Base-by-base conservation (phyloP, 2,113 vertebrate genomes). In the Mastomys natalensis region DNA sequence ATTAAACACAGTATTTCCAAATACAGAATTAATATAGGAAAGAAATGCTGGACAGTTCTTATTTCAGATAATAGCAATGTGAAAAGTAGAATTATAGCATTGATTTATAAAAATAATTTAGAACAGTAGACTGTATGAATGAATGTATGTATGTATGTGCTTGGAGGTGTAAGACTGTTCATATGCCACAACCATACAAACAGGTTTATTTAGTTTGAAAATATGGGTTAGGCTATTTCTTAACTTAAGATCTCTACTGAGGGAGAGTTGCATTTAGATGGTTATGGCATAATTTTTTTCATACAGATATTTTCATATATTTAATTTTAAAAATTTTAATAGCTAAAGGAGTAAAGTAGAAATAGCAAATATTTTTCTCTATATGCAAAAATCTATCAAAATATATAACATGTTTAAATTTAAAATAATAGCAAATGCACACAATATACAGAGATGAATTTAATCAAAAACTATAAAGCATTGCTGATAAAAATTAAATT, bases 31-130 rank as follows among this genome's bases (percentile, higher is more conserved):
- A 89, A 87, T 2, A 86, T 45, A 94, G 60, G 19, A 74, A 87
- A 94, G 40, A 4, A 51, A 82, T 89, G 58, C 53, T 72, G 2
- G 26, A 96, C 96, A 86, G 17, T 91, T 74, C 55, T 9, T 62
- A 93, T 93, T 95, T 94, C 8, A 95, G 73, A 87, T 91, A 95
- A 53, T 58, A 73, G 76, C 76, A 68, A 58, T 76, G 29, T 62
- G 87, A 92, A 95, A 94, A 70, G 78, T 73, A 53, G 4, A 97
- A 94, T 90, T 81, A 51, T 77, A 81, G 15, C 60, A 87, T 87
- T 97, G 53, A 62, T 26, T 51, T 77, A 87, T 77, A 85, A 91
- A 90, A 76, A n/a, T 73, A 94, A 87, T 91, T 76, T 87, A 45
- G 45, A 93, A 53, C 12, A 76, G 93, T 6, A 91, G 77, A 16